phyloP scores from a whole-genome alignment of 2,888 invertebrate genomes.

The Crossocerus cetratus region DNA sequence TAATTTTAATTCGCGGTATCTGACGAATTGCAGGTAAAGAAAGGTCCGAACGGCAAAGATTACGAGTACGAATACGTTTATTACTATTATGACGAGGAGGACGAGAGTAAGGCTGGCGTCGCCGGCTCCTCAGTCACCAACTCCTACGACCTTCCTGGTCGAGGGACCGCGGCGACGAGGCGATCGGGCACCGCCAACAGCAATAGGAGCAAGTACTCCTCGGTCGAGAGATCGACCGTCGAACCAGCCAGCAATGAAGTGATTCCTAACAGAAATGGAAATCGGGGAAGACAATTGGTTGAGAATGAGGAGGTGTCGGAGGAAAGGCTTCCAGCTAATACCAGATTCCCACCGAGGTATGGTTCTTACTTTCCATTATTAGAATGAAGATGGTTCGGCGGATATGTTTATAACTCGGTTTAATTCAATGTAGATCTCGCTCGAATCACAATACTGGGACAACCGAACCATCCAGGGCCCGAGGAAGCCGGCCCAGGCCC shows the following conservation, averaged over 20 bases:
- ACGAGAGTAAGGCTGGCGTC: slow-evolving; percentile 75
- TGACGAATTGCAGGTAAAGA: slow-evolving; percentile 83
- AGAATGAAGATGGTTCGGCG: neutral
- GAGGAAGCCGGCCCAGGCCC: slow-evolving; percentile 79
- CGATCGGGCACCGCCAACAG: slow-evolving; percentile 26
- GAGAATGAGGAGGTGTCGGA: slow-evolving; percentile 72
- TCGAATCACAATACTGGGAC: slow-evolving; percentile 74
- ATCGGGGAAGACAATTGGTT: slow-evolving; percentile 78
- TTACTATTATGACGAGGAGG: slow-evolving; percentile 89
- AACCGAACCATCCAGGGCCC: slow-evolving; percentile 69
- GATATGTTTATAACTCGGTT: neutral
- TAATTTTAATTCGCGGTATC: too few species aligned
- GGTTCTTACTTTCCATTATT: neutral
- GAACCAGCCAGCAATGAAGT: slow-evolving; percentile 84
- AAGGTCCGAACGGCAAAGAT: slow-evolving; percentile 92
- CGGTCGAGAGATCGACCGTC: slow-evolving; percentile 80
- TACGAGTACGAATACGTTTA: slow-evolving; percentile 95
- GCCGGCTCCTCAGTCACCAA: slow-evolving; percentile 75
- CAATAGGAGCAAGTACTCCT: slow-evolving; percentile 78
- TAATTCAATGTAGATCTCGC: slow-evolving; percentile 65
- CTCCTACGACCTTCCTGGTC: slow-evolving; percentile 82
- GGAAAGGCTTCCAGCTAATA: slow-evolving; percentile 87
- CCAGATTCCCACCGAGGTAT: slow-evolving; percentile 87
- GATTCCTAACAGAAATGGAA: slow-evolving; percentile 79
- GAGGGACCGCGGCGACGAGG: slow-evolving; percentile 72